Conservation (phyloP, 2,113 vertebrate species). For the Leucoraja erinaceus region DNA sequence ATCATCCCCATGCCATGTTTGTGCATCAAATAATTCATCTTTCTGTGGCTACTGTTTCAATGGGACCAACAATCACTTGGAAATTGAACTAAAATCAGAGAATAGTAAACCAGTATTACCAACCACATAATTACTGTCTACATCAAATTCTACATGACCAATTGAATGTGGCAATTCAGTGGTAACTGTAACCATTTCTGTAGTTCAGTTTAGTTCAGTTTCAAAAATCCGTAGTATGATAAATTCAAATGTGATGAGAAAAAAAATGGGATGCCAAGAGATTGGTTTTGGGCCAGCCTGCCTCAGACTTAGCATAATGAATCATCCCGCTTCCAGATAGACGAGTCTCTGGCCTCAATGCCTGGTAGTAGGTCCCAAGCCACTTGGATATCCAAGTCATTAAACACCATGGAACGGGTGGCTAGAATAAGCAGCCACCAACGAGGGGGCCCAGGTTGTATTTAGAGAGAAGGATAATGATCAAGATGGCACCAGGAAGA, state of each 20-base stretch:
- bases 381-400: neutral
- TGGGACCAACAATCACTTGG: neutral
- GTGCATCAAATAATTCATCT: neutral
- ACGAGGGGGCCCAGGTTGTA: too few relatives aligned
- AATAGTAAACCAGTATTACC: neutral
- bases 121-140: neutral
- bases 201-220: too few relatives aligned
- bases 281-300: neutral
- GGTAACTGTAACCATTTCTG: too few relatives aligned
- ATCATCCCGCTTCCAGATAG: neutral
- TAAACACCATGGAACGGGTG: too few relatives aligned
- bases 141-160: too few relatives aligned
- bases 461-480: neutral
- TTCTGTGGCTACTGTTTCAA: neutral
- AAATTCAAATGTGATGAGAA: neutral
- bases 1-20: neutral
- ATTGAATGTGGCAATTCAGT: too few relatives aligned
- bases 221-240: too few relatives aligned
- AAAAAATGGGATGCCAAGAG: neutral
- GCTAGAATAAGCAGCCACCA: neutral
- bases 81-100: neutral
- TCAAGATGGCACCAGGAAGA: neutral
- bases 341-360: neutral
- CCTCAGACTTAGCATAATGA: neutral
- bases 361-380: neutral